Evolutionary conservation across 1,140 invertebrate species (phyloP).

Genomic region (Campodea augens): DNA sequence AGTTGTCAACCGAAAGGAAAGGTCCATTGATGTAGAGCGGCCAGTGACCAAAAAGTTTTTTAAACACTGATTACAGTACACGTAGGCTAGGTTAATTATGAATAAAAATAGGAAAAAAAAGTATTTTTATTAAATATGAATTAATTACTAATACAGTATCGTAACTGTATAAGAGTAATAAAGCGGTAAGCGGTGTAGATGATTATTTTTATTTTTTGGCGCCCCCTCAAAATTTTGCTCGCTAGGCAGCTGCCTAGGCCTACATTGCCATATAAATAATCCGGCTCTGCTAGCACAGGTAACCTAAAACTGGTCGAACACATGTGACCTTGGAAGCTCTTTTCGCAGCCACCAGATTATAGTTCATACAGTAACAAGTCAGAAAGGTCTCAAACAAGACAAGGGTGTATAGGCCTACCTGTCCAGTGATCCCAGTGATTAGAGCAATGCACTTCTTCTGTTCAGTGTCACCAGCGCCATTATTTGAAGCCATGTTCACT

Average conservation of each 20-base stretch:
- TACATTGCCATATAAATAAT: neutral
- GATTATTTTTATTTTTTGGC: too few relatives aligned
- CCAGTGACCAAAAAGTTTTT: too few relatives aligned
- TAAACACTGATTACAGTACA: too few relatives aligned
- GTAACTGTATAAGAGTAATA: too few relatives aligned
- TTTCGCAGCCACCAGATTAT: neutral
- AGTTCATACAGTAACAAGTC: neutral
- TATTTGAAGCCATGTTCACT: neutral
- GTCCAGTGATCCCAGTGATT: slow-evolving; percentile 39
- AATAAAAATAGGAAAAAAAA: too few relatives aligned
- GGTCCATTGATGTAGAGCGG: too few relatives aligned
- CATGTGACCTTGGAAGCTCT: neutral
- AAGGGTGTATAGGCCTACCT: slow-evolving; percentile 23
- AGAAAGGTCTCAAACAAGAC: neutral
- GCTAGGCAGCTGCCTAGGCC: neutral
- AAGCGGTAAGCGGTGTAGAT: too few relatives aligned
- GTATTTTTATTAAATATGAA: too few relatives aligned
- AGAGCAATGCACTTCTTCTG: slow-evolving; percentile 25
- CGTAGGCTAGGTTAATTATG: too few relatives aligned
- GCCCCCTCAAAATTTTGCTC: neutral
- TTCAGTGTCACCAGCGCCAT: neutral
- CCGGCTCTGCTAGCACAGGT: too few relatives aligned
- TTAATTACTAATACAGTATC: too few relatives aligned
- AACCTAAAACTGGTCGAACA: neutral
- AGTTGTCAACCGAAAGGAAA: too few relatives aligned